Percentiles rank a stretch among this genome's conserved stretches.
phyloP scores from a whole-genome alignment of 2,888 invertebrate genomes.

The Lydus trimaculatus region DNA sequence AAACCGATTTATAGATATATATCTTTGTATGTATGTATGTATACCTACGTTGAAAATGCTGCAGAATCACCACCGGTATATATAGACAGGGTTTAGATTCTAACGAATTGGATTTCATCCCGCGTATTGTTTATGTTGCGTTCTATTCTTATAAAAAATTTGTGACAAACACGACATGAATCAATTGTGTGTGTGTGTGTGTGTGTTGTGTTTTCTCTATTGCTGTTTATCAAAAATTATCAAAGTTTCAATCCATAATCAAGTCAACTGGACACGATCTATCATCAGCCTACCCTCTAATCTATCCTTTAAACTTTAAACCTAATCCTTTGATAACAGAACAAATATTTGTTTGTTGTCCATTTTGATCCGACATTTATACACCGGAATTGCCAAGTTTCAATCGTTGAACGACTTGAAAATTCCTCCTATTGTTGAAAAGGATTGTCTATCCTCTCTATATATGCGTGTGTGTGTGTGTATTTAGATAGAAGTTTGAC shows the following conservation, averaged over 20 bases:
- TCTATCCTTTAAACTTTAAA: background rate
- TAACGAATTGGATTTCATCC: conserved; percentile 21
- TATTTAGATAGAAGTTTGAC: conserved; percentile 16
- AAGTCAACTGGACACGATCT: background rate
- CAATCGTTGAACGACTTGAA: background rate
- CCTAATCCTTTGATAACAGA: background rate
- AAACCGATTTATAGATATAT: conserved; percentile 36
- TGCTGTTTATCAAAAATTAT: background rate
- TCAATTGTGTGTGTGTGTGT: no score
- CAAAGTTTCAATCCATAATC: background rate
- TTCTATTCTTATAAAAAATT: background rate
- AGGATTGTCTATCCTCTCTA: background rate
- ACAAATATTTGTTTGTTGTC: background rate
- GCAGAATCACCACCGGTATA: conserved; percentile 16
- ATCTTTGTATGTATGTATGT: conserved; percentile 16
- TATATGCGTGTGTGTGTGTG: background rate
- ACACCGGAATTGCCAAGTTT: background rate
- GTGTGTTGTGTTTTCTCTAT: background rate
- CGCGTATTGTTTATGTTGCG: conserved; percentile 11
- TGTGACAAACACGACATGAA: background rate
- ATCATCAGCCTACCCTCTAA: background rate
- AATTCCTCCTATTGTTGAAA: background rate
- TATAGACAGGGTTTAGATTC: background rate
- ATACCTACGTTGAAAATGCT: conserved; percentile 13
- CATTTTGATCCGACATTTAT: background rate